Percentiles rank a stretch among this genome's conserved stretches.
These are phyloP conservation scores for Larimichthys polyactis DNA, from an alignment of 2,113 vertebrate genomes.

Conservation along the genomic window DNA sequence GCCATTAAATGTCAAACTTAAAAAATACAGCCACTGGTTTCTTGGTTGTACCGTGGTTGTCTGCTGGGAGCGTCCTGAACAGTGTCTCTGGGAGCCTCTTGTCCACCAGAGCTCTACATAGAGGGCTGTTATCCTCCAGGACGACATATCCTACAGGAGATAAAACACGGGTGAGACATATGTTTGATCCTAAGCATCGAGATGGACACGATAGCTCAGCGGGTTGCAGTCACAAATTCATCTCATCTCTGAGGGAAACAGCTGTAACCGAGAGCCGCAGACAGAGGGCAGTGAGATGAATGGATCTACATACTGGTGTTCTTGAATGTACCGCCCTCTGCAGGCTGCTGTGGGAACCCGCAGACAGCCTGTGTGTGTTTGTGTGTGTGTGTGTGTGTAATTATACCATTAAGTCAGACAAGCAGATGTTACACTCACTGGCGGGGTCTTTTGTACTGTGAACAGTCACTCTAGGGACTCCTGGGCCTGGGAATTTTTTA, in stretches of 20 bases:
- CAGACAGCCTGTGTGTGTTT: constrained; percentile 6
- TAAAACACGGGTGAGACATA: constrained; percentile 8
- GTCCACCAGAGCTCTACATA: constrained; percentile 77
- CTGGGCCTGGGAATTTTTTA: constrained; percentile 79
- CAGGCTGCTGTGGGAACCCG: constrained; percentile 44
- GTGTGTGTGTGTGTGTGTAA: constrained; percentile 2
- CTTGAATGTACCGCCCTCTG: constrained; percentile 34
- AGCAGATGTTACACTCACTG: constrained; percentile 78
- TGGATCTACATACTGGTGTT: neutral
- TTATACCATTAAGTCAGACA: constrained; percentile 41
- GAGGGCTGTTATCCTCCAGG: constrained; percentile 84
- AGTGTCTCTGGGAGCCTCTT: constrained; percentile 81
- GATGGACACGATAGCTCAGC: neutral
- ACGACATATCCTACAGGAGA: constrained; percentile 78
- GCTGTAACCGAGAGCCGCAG: constrained; percentile 28
- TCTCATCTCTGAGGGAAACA: neutral
- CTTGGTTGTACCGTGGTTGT: constrained; percentile 79
- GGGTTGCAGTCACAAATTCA: neutral
- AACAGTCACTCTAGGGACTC: constrained; percentile 85
- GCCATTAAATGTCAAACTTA: neutral
- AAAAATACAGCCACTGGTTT: neutral
- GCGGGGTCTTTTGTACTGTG: constrained; percentile 83
- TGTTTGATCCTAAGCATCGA: neutral
- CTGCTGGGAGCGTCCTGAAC: constrained; percentile 78
- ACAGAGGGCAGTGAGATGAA: constrained; percentile 61